These are phyloP conservation scores for Polypterus bichir DNA, from an alignment of 2,113 vertebrate genomes.

Conservation along the genomic window DNA sequence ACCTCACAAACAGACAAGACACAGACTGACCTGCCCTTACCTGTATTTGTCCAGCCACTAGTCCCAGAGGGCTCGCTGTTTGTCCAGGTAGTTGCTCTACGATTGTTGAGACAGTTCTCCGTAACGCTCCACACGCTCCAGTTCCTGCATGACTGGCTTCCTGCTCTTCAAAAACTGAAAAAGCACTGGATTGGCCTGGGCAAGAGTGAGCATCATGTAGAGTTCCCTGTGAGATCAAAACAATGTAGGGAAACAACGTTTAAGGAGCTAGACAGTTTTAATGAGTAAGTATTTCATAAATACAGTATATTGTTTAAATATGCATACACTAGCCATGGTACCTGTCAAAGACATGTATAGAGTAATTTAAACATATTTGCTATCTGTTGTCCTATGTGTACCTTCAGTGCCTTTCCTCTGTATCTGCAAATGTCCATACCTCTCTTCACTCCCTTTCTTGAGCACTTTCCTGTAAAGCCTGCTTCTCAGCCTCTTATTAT, in stretches of 20 bases:
- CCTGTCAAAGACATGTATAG: no score
- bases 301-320: not conserved
- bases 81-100: constrained; percentile 46
- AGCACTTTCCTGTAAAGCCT: no score
- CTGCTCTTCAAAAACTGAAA: constrained; percentile 75
- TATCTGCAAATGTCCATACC: no score
- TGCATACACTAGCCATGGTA: no score
- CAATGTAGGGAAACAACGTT: not conserved
- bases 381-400: no score
- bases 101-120: constrained; percentile 64
- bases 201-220: constrained; percentile 80
- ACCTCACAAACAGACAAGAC: no score
- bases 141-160: constrained; percentile 56
- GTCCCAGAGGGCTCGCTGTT: constrained; percentile 61
- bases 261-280: not conserved
- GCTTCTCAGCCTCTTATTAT: no score
- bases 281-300: no score
- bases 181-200: constrained; percentile 80
- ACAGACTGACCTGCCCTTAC: constrained; percentile 25
- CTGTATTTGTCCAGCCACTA: constrained; percentile 72
- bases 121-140: constrained; percentile 62
- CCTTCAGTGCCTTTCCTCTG: no score
- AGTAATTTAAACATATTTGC: no score
- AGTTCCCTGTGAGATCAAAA: constrained; percentile 57
- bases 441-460: no score